Conservation (phyloP, 2,888 invertebrate species). For the Ptychoptera contaminata region DNA sequence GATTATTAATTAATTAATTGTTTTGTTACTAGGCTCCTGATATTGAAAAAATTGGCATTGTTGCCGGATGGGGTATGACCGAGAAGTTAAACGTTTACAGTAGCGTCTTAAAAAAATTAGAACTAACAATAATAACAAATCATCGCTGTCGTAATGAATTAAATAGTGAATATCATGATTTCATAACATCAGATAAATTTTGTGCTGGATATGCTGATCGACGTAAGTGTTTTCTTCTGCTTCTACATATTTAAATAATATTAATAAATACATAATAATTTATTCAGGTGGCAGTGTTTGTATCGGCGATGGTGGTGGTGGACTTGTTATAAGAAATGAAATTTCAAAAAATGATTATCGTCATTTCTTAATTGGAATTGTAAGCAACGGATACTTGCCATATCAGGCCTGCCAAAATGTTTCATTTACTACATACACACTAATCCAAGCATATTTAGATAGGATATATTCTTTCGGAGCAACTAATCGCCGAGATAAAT, state of each 20-base stretch:
- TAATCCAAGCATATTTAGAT: too few relatives aligned
- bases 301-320: constrained; percentile 20
- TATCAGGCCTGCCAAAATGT: too few relatives aligned
- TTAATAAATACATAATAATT: too few relatives aligned
- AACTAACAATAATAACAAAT: constrained; percentile 7
- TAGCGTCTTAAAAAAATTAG: neutral
- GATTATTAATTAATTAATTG: too few relatives aligned
- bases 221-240: too few relatives aligned
- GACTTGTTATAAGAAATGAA: constrained; percentile 5
- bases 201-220: constrained; percentile 16
- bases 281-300: constrained; percentile 12
- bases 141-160: constrained; percentile 10
- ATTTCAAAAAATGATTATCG: neutral
- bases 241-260: too few relatives aligned
- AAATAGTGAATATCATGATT: constrained; percentile 9
- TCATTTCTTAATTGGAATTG: constrained; percentile 1
- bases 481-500: too few relatives aligned
- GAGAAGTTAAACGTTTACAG: neutral
- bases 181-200: constrained; percentile 21
- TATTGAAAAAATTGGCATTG: constrained; percentile 1
- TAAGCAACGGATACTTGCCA: neutral
- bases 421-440: too few relatives aligned
- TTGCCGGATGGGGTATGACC: constrained; percentile 11
- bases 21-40: too few relatives aligned
- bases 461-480: too few relatives aligned